Conservation (phyloP, 2,888 invertebrate species). For the Ichneumon xanthorius region DNA sequence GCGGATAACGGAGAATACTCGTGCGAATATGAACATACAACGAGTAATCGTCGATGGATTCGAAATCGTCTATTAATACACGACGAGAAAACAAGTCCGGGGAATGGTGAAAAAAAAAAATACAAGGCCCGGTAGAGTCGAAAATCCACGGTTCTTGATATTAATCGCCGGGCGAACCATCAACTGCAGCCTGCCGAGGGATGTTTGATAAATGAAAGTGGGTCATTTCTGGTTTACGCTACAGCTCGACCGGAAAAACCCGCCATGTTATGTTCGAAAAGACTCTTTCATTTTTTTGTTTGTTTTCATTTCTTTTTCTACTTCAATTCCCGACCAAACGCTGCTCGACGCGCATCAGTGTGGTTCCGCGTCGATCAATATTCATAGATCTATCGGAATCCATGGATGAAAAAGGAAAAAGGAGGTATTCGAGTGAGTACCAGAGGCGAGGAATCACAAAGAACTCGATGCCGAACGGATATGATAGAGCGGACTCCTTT, state of each 20-base stretch:
- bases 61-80: conserved; percentile 29
- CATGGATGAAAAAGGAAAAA: background rate
- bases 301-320: conserved; percentile 4
- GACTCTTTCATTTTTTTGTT: background rate
- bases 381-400: conserved; percentile 43
- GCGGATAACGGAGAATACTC: background rate
- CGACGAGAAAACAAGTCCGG: background rate
- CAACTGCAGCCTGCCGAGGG: conserved; percentile 40
- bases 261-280: conserved; percentile 31
- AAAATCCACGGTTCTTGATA: conserved; percentile 31
- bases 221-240: conserved; percentile 54
- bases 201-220: conserved; percentile 64
- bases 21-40: background rate
- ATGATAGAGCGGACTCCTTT: conserved; percentile 40
- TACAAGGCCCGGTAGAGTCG: conserved; percentile 4
- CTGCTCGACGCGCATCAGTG: conserved; percentile 5
- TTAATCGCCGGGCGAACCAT: conserved; percentile 32
- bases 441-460: conserved; percentile 14
- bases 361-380: conserved; percentile 37
- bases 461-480: conserved; percentile 20
- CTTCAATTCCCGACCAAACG: conserved; percentile 19
- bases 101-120: background rate
- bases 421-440: background rate
- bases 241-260: conserved; percentile 31
- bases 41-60: conserved; percentile 7